phyloP scores from a whole-genome alignment of 2,888 invertebrate species.

The Syrista parreyssii region DNA sequence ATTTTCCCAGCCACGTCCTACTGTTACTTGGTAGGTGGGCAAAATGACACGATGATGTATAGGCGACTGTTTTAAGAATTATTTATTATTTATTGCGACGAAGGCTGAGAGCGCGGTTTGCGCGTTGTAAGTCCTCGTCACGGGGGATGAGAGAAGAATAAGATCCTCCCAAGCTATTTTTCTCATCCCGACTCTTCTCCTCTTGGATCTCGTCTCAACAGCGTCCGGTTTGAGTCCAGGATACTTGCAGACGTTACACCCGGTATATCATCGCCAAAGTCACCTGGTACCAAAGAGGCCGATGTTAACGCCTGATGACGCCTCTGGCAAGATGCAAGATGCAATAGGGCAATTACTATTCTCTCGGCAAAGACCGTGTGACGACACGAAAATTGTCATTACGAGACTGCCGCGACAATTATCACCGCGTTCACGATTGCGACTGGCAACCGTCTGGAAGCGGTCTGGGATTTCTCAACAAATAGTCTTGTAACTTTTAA shows the following conservation, averaged over 20 bases:
- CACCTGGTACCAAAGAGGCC: background rate
- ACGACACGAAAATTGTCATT: constrained; percentile 64
- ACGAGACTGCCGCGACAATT: constrained; percentile 60
- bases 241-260: constrained; percentile 1
- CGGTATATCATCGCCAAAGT: constrained; percentile 23
- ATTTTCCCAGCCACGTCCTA: constrained; percentile 57
- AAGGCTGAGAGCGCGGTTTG: constrained; percentile 26
- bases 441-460: constrained; percentile 63
- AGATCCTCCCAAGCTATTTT: background rate
- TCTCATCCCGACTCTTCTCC: background rate
- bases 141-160: constrained; percentile 14
- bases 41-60: constrained; percentile 65
- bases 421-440: constrained; percentile 63
- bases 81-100: constrained; percentile 63
- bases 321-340: constrained; percentile 51
- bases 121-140: constrained; percentile 18
- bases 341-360: constrained; percentile 59
- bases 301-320: constrained; percentile 30
- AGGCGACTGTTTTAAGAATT: constrained; percentile 65
- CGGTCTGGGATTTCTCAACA: constrained; percentile 64
- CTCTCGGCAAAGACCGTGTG: constrained; percentile 40
- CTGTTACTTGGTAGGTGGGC: constrained; percentile 49
- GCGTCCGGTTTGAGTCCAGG: background rate
- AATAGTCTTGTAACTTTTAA: constrained; percentile 65
- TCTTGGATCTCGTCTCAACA: background rate